Percentiles rank a stretch among this genome's conserved stretches.
These are phyloP conservation scores for Rattus rattus DNA, from an alignment of 2,113 vertebrate genomes.

Conservation along the genomic window DNA sequence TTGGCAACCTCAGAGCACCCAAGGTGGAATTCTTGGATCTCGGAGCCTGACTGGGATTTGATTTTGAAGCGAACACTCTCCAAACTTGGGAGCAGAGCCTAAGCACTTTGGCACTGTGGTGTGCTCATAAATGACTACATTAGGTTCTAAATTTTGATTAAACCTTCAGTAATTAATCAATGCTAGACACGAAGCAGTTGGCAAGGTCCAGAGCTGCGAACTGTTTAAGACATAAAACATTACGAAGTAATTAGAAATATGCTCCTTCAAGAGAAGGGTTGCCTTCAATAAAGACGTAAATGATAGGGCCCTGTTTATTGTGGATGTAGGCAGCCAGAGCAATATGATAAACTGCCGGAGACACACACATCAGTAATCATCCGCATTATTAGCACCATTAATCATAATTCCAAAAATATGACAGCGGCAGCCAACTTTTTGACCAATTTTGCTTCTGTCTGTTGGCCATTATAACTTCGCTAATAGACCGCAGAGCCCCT, in stretches of 20 bases:
- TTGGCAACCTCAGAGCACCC: slow-evolving; percentile 84
- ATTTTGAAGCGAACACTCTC: slow-evolving; percentile 86
- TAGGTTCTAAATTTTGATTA: slow-evolving; percentile 94
- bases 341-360: slow-evolving; percentile 94
- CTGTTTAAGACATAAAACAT: slow-evolving; percentile 93
- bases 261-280: slow-evolving; percentile 91
- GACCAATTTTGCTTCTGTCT: slow-evolving; percentile 90
- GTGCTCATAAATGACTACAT: slow-evolving; percentile 88
- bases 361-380: slow-evolving; percentile 93
- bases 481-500: slow-evolving; percentile 89
- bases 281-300: slow-evolving; percentile 93
- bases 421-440: slow-evolving; percentile 91
- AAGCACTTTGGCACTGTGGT: slow-evolving; percentile 89
- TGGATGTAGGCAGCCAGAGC: slow-evolving; percentile 91
- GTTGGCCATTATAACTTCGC: slow-evolving; percentile 91
- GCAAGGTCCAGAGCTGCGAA: slow-evolving; percentile 91
- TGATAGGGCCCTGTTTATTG: slow-evolving; percentile 95
- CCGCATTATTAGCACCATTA: slow-evolving; percentile 95
- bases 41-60: slow-evolving; percentile 85
- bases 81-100: slow-evolving; percentile 87
- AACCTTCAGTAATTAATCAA: slow-evolving; percentile 93
- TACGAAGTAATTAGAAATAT: slow-evolving; percentile 92
- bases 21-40: slow-evolving; percentile 85
- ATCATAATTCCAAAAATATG: slow-evolving; percentile 94
- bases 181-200: slow-evolving; percentile 91